These are phyloP conservation scores for Oreotragus oreotragus DNA, from an alignment of 2,113 vertebrate species.

Conservation along the genomic window DNA sequence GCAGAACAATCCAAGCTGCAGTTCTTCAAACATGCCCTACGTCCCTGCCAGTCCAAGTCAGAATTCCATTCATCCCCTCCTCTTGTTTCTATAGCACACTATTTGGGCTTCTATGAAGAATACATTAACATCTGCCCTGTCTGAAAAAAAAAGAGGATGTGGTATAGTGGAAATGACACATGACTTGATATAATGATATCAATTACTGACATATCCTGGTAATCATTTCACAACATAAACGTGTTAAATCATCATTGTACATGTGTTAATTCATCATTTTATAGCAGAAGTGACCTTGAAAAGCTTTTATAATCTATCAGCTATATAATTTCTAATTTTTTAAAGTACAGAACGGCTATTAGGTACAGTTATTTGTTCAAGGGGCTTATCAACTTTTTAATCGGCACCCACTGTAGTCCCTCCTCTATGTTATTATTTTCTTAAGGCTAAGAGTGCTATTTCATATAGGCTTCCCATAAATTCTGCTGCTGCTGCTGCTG, in stretches of 20 bases:
- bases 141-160: background rate
- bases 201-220: background rate
- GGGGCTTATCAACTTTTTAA: background rate
- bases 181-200: background rate
- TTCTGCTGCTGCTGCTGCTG: no score
- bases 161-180: background rate
- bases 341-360: background rate
- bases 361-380: background rate
- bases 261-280: background rate
- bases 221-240: background rate
- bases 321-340: background rate
- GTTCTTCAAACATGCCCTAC: background rate
- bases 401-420: background rate
- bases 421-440: background rate
- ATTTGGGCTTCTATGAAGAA: background rate
- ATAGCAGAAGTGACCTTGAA: background rate
- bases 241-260: background rate
- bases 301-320: background rate
- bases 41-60: background rate
- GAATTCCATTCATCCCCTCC: background rate
- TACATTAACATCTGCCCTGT: background rate
- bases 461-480: background rate
- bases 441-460: background rate
- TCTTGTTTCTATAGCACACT: background rate
- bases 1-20: background rate